These are phyloP conservation scores for Pseudorectes ferrugineus DNA, from an alignment of 2,113 vertebrate species.

Conservation along the genomic window DNA sequence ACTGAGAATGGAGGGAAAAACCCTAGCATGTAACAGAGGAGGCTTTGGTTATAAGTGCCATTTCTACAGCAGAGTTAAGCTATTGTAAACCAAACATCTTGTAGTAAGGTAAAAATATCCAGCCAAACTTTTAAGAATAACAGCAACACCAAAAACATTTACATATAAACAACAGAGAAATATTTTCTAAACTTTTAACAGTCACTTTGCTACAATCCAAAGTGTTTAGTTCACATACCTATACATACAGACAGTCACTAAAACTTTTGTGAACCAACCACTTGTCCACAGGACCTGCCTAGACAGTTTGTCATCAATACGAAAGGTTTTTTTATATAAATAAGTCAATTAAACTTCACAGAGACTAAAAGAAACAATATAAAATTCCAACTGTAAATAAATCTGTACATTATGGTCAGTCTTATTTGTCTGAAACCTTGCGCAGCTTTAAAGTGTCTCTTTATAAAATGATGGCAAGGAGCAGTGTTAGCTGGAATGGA, in stretches of 20 bases:
- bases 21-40: conserved; percentile 18
- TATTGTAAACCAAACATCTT: conserved; percentile 64
- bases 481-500: conserved; percentile 89
- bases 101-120: conserved; percentile 28
- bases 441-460: conserved; percentile 55
- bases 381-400: conserved; percentile 73
- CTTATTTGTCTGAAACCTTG: conserved; percentile 56
- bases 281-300: conserved; percentile 79
- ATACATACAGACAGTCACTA: conserved; percentile 58
- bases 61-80: conserved; percentile 65
- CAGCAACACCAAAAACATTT: conserved; percentile 63
- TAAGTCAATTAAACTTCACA: conserved; percentile 74
- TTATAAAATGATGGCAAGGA: background rate
- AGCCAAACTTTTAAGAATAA: conserved; percentile 33
- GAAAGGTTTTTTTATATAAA: conserved; percentile 70
- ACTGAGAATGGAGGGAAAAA: background rate
- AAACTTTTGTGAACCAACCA: conserved; percentile 66
- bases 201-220: conserved; percentile 51
- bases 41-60: conserved; percentile 75
- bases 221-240: conserved; percentile 60
- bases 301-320: conserved; percentile 63
- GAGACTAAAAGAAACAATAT: conserved; percentile 71
- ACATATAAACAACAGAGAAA: conserved; percentile 67
- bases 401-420: conserved; percentile 81
- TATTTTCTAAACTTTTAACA: conserved; percentile 61